Base-by-base conservation (phyloP, 2,113 vertebrate species). In the Chlamydotis undulata region DNA sequence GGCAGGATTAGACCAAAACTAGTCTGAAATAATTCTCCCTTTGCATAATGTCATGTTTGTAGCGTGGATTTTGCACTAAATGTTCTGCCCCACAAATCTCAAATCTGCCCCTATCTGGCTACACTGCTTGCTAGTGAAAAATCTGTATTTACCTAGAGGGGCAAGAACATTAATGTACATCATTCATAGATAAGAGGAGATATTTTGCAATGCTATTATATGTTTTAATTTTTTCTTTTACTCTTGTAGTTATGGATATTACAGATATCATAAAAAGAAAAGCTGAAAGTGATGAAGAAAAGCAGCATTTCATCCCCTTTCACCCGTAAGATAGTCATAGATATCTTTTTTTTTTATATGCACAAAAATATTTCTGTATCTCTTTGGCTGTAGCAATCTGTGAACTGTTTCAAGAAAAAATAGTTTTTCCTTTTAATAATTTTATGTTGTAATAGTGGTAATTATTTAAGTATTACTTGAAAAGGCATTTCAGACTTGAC, bases 181-280 rank as follows among this genome's bases (percentile, higher is more conserved):
- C 6, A 19, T 14, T 59, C 12, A n/a, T 3, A 55, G 69, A 43
- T 49, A 53, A 64, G 37, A 64, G 8, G 37, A 76, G 17, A 23
- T 55, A 19, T 71, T 89, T 85, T 87, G 19, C 28, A 41, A 37
- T 12, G 6, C 6, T 71, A 7, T 91, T 41, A 8, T 14, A 14
- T 50, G 19, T 86, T 63, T 37, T 82, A 13, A 71, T 83, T 6
- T 3, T 91, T 91, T 96, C 83, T 91, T 74, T 79, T 81, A 29
- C 70, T 80, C 70, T 75, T 90, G 87, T 94, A 99, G 99, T 99
- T 93, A 99, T 99, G 99, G 99, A 99, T 97, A 99, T 99, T 95
- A 99, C 98, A 74, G 99, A 99, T 92, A 97, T 99, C 89, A 98
- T 99, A 97, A 99, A 99, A 97, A 99, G 99, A 86, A 99, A 99